Percentiles rank a stretch among this genome's conserved stretches.
Conservation (phyloP, 37 sponge, comb jelly and placozoan species). For the Axinella damicornis region DNA sequence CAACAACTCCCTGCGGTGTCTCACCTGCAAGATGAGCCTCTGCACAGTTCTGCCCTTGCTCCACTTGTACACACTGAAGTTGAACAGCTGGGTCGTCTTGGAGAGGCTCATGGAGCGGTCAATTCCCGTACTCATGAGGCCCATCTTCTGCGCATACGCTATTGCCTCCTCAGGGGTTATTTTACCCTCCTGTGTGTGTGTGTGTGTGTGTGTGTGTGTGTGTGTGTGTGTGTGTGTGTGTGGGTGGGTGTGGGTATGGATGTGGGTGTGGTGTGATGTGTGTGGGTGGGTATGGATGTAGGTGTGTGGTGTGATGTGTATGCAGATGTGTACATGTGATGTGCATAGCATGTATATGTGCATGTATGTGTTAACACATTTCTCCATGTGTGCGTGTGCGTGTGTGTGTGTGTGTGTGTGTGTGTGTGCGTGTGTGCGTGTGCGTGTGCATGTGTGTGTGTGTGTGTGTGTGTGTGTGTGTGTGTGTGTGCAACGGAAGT, state of each 20-base stretch:
- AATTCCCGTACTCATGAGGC: background rate
- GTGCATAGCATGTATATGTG: too few relatives aligned
- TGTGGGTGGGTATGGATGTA: background rate
- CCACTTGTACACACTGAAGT: slow-evolving; percentile 83
- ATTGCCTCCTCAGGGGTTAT: slow-evolving; percentile 51
- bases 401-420: background rate
- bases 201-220: too few relatives aligned
- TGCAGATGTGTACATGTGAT: too few relatives aligned
- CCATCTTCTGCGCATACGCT: slow-evolving; percentile 50
- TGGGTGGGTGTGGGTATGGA: too few relatives aligned
- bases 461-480: background rate
- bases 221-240: background rate
- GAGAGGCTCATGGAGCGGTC: slow-evolving; percentile 28
- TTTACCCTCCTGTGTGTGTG: slow-evolving; percentile 58
- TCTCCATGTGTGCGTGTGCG: background rate
- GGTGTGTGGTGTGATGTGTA: background rate
- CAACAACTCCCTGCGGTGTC: too few relatives aligned
- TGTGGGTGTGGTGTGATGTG: too few relatives aligned
- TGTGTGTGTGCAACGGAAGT: too few relatives aligned
- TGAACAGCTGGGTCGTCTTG: slow-evolving; percentile 46
- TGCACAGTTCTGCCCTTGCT: slow-evolving; percentile 67
- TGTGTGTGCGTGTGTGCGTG: background rate
- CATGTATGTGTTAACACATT: background rate
- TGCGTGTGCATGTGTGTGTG: background rate
- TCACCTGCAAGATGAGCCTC: slow-evolving; percentile 84